Evolutionary conservation across 2,797 vertebrate genomes (phyloP).

Genomic region (Molossus molossus): DNA sequence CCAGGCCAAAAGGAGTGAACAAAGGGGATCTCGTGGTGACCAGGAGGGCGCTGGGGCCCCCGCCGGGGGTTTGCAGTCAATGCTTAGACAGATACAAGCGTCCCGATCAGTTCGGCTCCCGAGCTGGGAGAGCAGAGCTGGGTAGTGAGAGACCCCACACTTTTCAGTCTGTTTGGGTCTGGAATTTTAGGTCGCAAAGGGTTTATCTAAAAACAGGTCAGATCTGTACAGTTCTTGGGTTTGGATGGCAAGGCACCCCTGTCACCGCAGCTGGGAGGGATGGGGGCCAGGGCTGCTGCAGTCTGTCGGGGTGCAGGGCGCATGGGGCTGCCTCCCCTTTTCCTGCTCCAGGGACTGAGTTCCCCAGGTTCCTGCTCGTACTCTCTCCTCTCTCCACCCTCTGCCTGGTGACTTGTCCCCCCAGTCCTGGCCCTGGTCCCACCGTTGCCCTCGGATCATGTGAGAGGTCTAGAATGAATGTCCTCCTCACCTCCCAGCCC

Average conservation of each 20-base stretch:
- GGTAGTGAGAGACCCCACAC: neutral
- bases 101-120: neutral
- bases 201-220: neutral
- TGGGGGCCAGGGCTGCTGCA: rapidly evolving
- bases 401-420: too few relatives aligned
- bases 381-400: neutral
- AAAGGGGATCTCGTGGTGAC: neutral
- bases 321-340: too few relatives aligned
- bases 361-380: neutral
- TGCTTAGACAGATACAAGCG: too few relatives aligned
- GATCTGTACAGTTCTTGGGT: neutral
- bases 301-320: neutral
- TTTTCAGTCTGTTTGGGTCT: neutral
- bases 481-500: neutral
- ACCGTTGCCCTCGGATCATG: rapidly evolving
- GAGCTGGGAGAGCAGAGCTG: neutral
- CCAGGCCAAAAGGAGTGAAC: neutral
- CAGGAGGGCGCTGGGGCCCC: neutral
- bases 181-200: neutral
- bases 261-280: neutral
- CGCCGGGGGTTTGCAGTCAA: rapidly evolving
- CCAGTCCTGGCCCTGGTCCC: neutral
- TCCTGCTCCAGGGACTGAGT: neutral
- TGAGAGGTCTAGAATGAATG: rapidly evolving
- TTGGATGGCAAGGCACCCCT: neutral